Conservation (phyloP, 1,140 invertebrate genomes). For the Gonioctena quinquepunctata region DNA sequence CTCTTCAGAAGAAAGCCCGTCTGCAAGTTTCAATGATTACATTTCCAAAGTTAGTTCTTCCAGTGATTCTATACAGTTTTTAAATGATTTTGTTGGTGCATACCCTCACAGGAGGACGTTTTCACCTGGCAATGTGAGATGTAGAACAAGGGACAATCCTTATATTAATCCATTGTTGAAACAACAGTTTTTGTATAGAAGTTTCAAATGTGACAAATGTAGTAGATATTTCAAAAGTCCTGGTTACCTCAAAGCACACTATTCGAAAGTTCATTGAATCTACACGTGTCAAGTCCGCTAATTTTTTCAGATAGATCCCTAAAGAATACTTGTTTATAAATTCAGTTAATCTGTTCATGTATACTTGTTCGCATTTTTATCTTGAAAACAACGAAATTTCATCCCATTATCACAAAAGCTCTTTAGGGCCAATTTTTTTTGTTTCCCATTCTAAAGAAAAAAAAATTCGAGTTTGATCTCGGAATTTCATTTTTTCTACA, state of each 20-base stretch:
- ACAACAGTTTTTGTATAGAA: constrained; percentile 49
- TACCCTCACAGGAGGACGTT: constrained; percentile 36
- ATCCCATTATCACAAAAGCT: no score
- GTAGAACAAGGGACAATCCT: constrained; percentile 47
- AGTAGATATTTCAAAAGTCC: constrained; percentile 53
- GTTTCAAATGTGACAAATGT: constrained; percentile 52
- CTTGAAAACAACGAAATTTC: no score
- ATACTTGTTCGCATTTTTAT: no score
- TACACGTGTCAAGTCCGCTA: no score
- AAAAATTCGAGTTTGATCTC: no score
- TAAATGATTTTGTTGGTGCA: constrained; percentile 34
- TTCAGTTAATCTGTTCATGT: no score
- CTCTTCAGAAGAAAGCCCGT: neutral
- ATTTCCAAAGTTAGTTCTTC: neutral
- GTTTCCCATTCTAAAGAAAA: no score
- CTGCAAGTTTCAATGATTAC: neutral
- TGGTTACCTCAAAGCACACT: constrained; percentile 52
- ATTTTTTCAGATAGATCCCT: no score
- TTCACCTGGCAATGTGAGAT: constrained; percentile 42
- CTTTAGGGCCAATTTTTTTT: no score
- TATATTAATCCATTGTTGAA: constrained; percentile 53
- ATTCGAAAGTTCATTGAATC: constrained; percentile 46
- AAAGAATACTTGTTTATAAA: no score
- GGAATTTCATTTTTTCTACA: no score
- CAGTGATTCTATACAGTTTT: constrained; percentile 25